Conservation (phyloP, 2,797 vertebrate genomes). For the Galagoides demidoff region DNA sequence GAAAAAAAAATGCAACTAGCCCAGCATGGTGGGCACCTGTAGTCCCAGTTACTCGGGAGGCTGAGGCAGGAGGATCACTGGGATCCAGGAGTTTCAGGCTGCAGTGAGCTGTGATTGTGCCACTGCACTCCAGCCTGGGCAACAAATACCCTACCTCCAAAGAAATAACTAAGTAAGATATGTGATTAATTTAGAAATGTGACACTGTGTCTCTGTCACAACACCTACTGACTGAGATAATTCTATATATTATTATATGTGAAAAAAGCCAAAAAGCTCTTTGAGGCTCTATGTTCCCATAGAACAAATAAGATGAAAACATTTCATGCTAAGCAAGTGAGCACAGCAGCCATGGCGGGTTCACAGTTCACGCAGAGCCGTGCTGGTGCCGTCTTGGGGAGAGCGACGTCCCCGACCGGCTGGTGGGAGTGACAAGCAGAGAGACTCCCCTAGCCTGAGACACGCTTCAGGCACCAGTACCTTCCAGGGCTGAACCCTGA, state of each 20-base stretch:
- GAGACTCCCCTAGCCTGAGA: background rate
- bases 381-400: background rate
- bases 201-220: background rate
- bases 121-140: background rate
- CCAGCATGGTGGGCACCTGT: background rate
- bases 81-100: background rate
- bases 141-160: background rate
- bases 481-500: background rate
- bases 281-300: background rate
- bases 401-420: background rate
- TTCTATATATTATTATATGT: background rate
- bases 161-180: background rate
- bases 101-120: background rate
- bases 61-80: background rate
- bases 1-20: background rate
- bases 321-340: background rate
- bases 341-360: background rate
- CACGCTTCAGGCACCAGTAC: too few relatives aligned
- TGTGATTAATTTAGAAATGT: background rate
- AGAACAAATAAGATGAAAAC: constrained; percentile 26
- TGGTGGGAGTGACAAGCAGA: background rate
- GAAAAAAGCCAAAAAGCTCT: background rate
- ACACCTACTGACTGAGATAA: background rate
- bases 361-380: too few relatives aligned
- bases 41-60: background rate